These are phyloP conservation scores for Harpagoxenus sublaevis DNA, from an alignment of 2,888 invertebrate genomes.

Conservation along the genomic window DNA sequence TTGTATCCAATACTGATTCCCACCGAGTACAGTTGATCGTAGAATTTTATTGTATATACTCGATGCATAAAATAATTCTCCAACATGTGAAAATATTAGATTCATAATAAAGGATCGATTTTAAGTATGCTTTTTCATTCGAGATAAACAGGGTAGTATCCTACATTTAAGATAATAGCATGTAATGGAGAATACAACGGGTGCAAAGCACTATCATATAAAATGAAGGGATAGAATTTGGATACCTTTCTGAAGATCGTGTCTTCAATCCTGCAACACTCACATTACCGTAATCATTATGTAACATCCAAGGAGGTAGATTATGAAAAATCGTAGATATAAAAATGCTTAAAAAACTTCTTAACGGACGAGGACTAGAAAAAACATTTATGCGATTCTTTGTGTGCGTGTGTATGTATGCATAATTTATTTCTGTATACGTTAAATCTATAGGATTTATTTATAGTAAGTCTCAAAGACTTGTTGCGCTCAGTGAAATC, in stretches of 20 bases:
- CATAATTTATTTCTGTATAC: conserved; percentile 25
- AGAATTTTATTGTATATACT: neutral
- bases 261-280: neutral
- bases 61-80: neutral
- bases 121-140: conserved; percentile 27
- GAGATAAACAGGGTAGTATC: conserved; percentile 70
- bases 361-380: conserved; percentile 10
- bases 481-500: conserved; percentile 10
- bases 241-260: conserved; percentile 1
- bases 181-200: conserved; percentile 39
- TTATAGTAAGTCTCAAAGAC: neutral
- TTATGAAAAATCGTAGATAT: conserved; percentile 16
- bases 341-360: conserved; percentile 15
- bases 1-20: conserved; percentile 36
- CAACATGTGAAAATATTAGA: conserved; percentile 15
- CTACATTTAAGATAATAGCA: conserved; percentile 59
- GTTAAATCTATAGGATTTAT: neutral
- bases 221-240: neutral
- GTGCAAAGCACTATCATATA: neutral
- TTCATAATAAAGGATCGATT: conserved; percentile 3
- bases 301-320: neutral
- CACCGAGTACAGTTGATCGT: conserved; percentile 47
- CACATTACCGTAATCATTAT: neutral
- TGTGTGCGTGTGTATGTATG: neutral
- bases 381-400: conserved; percentile 6